Conservation (phyloP, 2,888 invertebrate species). For the Heterodera filipjevi region DNA sequence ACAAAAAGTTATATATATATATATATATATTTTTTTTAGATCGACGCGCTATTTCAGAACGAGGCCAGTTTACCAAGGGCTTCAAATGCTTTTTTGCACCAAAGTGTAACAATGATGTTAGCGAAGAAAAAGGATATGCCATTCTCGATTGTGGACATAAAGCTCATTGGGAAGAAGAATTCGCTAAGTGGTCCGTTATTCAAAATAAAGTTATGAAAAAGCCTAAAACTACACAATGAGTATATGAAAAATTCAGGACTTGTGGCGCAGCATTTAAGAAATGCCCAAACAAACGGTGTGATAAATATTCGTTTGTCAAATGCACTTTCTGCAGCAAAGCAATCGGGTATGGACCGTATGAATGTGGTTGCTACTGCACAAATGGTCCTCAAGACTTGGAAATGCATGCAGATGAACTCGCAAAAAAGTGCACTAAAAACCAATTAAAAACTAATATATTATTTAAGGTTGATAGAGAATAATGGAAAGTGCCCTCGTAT, state of each 20-base stretch:
- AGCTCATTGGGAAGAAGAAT: background rate
- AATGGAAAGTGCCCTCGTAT: background rate
- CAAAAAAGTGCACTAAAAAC: background rate
- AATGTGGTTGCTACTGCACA: background rate
- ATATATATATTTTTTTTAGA: no score
- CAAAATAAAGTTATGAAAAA: no score
- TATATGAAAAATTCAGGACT: background rate
- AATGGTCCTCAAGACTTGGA: background rate
- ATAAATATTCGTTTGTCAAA: background rate
- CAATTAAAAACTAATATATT: no score
- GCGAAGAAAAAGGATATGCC: background rate
- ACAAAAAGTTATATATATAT: no score
- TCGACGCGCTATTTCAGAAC: accelerated
- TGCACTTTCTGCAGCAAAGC: background rate
- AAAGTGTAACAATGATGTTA: no score
- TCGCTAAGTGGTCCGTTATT: background rate
- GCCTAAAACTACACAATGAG: no score
- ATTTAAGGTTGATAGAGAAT: background rate
- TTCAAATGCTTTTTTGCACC: no score
- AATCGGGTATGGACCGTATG: background rate
- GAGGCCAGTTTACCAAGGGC: no score
- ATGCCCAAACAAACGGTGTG: background rate
- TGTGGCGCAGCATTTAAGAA: background rate
- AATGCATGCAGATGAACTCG: background rate
- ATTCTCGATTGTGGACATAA: background rate